Conservation (phyloP, 2,888 invertebrate species). For the Tipula vernalis region DNA sequence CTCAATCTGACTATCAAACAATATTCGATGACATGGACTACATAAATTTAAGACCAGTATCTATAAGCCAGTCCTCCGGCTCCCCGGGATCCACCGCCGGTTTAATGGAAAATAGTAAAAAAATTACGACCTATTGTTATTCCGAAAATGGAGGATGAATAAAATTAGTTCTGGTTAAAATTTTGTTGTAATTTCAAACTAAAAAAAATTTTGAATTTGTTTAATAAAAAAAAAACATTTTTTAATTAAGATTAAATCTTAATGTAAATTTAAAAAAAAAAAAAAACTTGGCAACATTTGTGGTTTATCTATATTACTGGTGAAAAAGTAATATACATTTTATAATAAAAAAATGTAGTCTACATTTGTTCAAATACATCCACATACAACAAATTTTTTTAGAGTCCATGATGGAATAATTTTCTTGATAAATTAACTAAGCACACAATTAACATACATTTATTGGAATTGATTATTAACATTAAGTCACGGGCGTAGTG, state of each 20-base stretch:
- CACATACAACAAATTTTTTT: not conserved
- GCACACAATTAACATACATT: not conserved
- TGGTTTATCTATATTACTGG: not conserved
- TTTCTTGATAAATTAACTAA: not conserved
- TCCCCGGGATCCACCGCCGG: not conserved
- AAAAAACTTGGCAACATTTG: not conserved
- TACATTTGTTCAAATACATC: not conserved
- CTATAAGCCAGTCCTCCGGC: not conserved
- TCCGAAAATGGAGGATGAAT: conserved; percentile 7
- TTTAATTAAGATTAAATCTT: not conserved
- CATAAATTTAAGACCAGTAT: not conserved
- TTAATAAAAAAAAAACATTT: not conserved
- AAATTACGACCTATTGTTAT: not conserved
- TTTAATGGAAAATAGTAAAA: conserved; percentile 5
- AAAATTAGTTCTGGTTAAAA: not conserved
- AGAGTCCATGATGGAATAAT: not conserved
- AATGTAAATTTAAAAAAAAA: not conserved
- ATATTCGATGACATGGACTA: conserved; percentile 5
- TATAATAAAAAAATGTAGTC: not conserved
- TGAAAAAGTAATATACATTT: not conserved
- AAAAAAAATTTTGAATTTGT: not conserved
- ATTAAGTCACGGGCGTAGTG: not conserved
- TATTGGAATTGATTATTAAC: not conserved
- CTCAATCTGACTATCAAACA: not conserved
- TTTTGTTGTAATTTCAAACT: not conserved